Conservation (phyloP, 2,888 invertebrate genomes). For the Agonopterix arenella region DNA sequence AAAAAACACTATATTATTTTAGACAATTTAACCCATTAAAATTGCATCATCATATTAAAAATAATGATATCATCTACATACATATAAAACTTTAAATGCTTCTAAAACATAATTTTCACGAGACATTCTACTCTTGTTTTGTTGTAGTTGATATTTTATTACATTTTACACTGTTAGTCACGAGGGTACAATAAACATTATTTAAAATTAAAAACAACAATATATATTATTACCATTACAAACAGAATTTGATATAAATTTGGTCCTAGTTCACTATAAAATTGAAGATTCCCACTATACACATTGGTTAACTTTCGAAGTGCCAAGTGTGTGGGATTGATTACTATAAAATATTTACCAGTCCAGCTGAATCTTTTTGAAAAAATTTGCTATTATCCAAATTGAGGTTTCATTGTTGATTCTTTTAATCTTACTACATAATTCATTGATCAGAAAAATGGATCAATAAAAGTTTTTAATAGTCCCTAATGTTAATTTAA, state of each 20-base stretch:
- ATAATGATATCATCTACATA: slow-evolving; percentile 68
- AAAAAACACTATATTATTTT: slow-evolving; percentile 36
- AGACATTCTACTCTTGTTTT: slow-evolving; percentile 50
- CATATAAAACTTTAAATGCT: slow-evolving; percentile 70
- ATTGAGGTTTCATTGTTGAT: slow-evolving; percentile 22
- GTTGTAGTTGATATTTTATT: slow-evolving; percentile 26
- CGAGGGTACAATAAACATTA: slow-evolving; percentile 51
- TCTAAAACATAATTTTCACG: slow-evolving; percentile 69
- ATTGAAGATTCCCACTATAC: slow-evolving; percentile 13
- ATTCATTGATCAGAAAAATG: slow-evolving; percentile 12
- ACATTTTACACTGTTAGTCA: slow-evolving; percentile 50
- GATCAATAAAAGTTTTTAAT: not conserved
- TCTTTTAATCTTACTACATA: slow-evolving; percentile 2
- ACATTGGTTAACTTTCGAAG: slow-evolving; percentile 1
- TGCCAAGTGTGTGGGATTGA: not conserved
- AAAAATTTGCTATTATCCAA: slow-evolving; percentile 23
- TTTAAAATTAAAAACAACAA: slow-evolving; percentile 67
- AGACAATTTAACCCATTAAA: slow-evolving; percentile 69
- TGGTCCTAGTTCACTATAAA: slow-evolving; percentile 60
- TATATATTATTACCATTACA: slow-evolving; percentile 48
- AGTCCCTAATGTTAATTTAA: not conserved
- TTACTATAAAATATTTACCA: not conserved
- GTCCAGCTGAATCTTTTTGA: slow-evolving; percentile 10
- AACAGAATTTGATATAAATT: slow-evolving; percentile 54
- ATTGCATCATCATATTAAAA: slow-evolving; percentile 69